A percentile compares a stretch with the other conserved stretches of the same genome.
Conservation (phyloP, 2,888 invertebrate species). For the Drosophila birchii region DNA sequence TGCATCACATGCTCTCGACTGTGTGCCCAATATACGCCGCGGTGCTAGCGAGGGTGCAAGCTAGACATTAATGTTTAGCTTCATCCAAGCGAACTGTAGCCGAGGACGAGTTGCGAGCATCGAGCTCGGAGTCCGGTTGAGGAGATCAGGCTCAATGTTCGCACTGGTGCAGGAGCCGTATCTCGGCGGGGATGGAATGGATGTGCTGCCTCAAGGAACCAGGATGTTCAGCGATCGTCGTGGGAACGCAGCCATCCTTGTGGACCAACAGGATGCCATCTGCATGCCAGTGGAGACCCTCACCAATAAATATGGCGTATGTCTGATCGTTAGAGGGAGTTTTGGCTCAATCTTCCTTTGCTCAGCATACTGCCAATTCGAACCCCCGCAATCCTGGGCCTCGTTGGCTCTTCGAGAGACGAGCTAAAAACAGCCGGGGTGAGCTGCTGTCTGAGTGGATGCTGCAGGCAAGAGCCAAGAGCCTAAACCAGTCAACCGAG, state of each 20-base stretch:
- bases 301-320: not conserved
- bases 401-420: too few species aligned
- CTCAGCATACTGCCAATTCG: not conserved
- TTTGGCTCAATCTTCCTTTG: conserved; percentile 4
- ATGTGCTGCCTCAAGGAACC: too few species aligned
- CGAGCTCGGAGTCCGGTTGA: too few species aligned
- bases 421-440: too few species aligned
- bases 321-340: not conserved
- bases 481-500: not conserved
- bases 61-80: not conserved
- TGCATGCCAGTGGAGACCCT: not conserved
- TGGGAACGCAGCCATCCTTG: too few species aligned
- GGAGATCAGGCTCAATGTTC: too few species aligned
- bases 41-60: not conserved
- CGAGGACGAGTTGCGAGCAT: too few species aligned
- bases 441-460: too few species aligned
- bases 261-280: not conserved
- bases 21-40: too few species aligned
- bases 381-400: not conserved
- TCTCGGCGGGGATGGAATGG: too few species aligned
- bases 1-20: not conserved
- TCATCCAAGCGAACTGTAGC: not conserved
- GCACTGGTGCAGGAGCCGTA: too few species aligned
- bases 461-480: not conserved
- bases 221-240: too few species aligned